A percentile compares a stretch with the other conserved stretches of the same genome.
Evolutionary conservation across 2,888 invertebrate genomes (phyloP).

Genomic region (Sarcophaga subvicina): DNA sequence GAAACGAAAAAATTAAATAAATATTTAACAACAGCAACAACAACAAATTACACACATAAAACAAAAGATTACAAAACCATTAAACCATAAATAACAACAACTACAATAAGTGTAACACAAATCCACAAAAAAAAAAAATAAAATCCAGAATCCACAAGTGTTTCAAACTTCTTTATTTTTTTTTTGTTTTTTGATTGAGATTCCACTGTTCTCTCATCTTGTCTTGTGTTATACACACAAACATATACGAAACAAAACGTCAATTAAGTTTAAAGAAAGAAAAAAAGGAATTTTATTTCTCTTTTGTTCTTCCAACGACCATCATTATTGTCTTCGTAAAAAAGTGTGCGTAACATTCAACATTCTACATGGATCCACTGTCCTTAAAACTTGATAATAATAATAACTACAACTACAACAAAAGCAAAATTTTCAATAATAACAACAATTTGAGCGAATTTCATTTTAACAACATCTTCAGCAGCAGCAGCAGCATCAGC

Average conservation of each 20-base stretch:
- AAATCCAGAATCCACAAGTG: constrained; percentile 47
- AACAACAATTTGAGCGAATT: constrained; percentile 43
- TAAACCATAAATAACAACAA: constrained; percentile 22
- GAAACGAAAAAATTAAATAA: background rate
- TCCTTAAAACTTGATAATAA: constrained; percentile 19
- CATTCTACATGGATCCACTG: constrained; percentile 61
- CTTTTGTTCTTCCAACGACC: constrained; percentile 12
- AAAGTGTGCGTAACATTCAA: background rate
- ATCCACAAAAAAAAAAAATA: constrained; percentile 20
- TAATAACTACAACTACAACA: constrained; percentile 25
- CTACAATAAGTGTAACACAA: background rate
- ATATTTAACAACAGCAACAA: background rate
- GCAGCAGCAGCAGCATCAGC: constrained; percentile 27
- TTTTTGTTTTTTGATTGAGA: constrained; percentile 2
- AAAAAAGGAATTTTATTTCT: no score
- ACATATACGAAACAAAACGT: no score
- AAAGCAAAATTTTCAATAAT: constrained; percentile 28
- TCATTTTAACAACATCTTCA: constrained; percentile 65
- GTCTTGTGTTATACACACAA: no score
- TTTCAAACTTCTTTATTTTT: constrained; percentile 23
- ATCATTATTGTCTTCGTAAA: constrained; percentile 11
- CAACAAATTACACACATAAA: constrained; percentile 16
- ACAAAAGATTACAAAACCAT: constrained; percentile 55
- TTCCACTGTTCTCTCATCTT: no score
- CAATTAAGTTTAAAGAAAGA: no score